Evolutionary conservation across 1,140 invertebrate genomes (phyloP).

Genomic region (Danaus plexippus): DNA sequence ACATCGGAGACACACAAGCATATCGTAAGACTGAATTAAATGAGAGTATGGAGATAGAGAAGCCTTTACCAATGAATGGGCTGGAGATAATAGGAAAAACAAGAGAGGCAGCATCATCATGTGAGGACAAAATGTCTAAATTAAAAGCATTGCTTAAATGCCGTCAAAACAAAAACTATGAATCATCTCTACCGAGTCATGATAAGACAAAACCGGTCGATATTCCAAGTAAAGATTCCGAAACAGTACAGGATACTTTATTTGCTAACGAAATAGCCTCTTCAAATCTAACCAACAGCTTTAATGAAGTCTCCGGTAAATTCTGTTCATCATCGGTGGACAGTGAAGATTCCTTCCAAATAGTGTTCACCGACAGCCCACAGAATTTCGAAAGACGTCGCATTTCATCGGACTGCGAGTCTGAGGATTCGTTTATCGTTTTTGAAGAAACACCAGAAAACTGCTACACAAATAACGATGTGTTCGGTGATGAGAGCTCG

Average conservation of each 20-base stretch:
- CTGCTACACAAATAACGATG: slow-evolving; percentile 55
- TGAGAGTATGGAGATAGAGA: no score
- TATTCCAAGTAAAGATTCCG: slow-evolving; percentile 12
- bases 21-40: no score
- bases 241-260: slow-evolving; percentile 18
- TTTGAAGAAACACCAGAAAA: slow-evolving; percentile 57
- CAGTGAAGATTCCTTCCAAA: slow-evolving; percentile 63
- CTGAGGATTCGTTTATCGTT: slow-evolving; percentile 60
- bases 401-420: slow-evolving; percentile 54
- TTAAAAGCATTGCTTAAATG: slow-evolving; percentile 37
- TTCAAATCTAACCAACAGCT: slow-evolving; percentile 24
- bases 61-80: slow-evolving; percentile 11
- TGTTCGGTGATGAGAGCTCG: slow-evolving; percentile 42
- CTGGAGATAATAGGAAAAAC: slow-evolving; percentile 19
- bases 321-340: slow-evolving; percentile 46
- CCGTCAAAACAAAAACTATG: slow-evolving; percentile 25
- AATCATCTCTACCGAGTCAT: slow-evolving; percentile 16
- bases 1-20: slow-evolving; percentile 11
- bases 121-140: slow-evolving; percentile 51
- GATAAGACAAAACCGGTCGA: slow-evolving; percentile 13
- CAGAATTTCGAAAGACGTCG: slow-evolving; percentile 16
- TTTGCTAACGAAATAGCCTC: slow-evolving; percentile 25
- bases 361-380: slow-evolving; percentile 49
- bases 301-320: slow-evolving; percentile 52
- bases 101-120: slow-evolving; percentile 35